Conservation (phyloP, 2,888 invertebrate species). For the Lasioglossum pauxillum region DNA sequence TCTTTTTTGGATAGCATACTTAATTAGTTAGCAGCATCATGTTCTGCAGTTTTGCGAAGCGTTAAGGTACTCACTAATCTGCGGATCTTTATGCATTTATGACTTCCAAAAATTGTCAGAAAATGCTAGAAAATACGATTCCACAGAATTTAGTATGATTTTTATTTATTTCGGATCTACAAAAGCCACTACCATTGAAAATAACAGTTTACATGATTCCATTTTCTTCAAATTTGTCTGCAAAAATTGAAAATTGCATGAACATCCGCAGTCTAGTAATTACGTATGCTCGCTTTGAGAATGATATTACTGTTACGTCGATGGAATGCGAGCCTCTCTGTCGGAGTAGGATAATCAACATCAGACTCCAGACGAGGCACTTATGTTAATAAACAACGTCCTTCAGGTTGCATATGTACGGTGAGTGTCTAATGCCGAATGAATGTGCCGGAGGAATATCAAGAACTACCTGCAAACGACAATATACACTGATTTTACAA, state of each 20-base stretch:
- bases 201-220: too few species aligned
- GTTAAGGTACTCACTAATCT: slow-evolving; percentile 32
- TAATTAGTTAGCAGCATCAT: slow-evolving; percentile 20
- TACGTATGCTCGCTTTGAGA: slow-evolving; percentile 5
- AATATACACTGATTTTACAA: slow-evolving; percentile 69
- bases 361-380: neutral
- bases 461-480: slow-evolving; percentile 87
- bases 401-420: slow-evolving; percentile 87
- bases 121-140: too few species aligned
- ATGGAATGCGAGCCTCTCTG: slow-evolving; percentile 6
- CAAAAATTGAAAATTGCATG: too few species aligned
- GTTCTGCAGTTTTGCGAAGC: slow-evolving; percentile 34
- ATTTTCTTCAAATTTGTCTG: too few species aligned
- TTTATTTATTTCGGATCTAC: too few species aligned
- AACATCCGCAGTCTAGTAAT: neutral
- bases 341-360: slow-evolving; percentile 16
- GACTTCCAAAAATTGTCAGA: too few species aligned
- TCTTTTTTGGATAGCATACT: neutral
- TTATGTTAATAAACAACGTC: slow-evolving; percentile 76
- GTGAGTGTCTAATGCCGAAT: slow-evolving; percentile 96
- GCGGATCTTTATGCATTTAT: too few species aligned
- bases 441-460: slow-evolving; percentile 89
- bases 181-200: too few species aligned
- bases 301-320: slow-evolving; percentile 30
- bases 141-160: too few species aligned